These are phyloP conservation scores for Nilaparvata lugens DNA, from an alignment of 1,140 invertebrate genomes.

Conservation along the genomic window DNA sequence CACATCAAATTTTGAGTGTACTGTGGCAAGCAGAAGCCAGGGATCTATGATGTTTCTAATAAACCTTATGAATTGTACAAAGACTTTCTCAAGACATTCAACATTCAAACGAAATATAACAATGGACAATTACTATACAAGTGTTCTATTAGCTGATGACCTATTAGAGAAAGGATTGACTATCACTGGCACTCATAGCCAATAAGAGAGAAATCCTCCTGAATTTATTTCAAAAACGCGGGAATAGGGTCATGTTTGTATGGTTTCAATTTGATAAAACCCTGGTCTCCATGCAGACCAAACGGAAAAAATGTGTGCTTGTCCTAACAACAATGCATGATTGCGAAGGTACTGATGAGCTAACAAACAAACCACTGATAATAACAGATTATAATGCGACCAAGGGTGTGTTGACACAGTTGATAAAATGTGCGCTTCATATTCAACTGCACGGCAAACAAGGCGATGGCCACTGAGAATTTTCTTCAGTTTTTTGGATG, in stretches of 20 bases:
- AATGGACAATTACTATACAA: constrained; percentile 35
- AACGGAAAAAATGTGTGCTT: constrained; percentile 18
- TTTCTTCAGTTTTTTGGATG: constrained; percentile 27
- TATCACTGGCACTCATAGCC: constrained; percentile 31
- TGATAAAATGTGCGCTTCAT: constrained; percentile 27
- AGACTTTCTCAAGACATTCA: constrained; percentile 30
- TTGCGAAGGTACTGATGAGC: constrained; percentile 19
- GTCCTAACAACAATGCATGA: constrained; percentile 30
- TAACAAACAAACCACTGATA: constrained; percentile 30
- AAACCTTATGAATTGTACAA: constrained; percentile 29
- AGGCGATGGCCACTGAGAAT: constrained; percentile 28
- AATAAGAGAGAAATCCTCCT: constrained; percentile 34
- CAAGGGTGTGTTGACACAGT: constrained; percentile 33
- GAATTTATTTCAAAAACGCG: neutral
- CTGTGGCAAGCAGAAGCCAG: constrained; percentile 29
- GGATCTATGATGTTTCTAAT: constrained; percentile 28
- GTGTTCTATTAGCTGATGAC: constrained; percentile 27
- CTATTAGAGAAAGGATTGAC: constrained; percentile 32
- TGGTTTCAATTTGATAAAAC: neutral
- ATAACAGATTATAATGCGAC: constrained; percentile 32
- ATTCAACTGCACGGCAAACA: constrained; percentile 19
- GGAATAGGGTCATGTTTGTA: neutral
- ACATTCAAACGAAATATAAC: constrained; percentile 33
- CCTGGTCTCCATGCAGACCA: constrained; percentile 28
- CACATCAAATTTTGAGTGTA: constrained; percentile 29